Conservation (phyloP, 1,140 invertebrate species). For the Chironomus striatipennis region DNA sequence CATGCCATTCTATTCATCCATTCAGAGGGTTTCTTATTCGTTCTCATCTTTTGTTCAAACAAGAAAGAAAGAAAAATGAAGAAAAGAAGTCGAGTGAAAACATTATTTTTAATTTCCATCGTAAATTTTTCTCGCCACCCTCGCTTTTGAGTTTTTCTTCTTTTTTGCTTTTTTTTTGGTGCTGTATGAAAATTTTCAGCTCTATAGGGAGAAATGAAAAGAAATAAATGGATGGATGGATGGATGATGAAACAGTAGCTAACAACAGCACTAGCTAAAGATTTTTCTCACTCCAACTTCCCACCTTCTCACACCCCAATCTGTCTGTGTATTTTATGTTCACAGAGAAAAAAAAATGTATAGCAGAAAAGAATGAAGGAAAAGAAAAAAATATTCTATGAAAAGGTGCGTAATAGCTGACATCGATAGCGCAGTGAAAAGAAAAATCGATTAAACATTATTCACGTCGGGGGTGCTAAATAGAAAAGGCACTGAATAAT, state of each 20-base stretch:
- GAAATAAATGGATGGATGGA: slow-evolving; percentile 4
- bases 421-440: slow-evolving; percentile 19
- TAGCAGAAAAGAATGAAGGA: neutral
- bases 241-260: neutral
- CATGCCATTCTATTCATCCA: slow-evolving; percentile 7
- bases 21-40: neutral
- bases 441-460: slow-evolving; percentile 23
- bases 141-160: neutral
- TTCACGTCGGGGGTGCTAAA: slow-evolving; percentile 13
- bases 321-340: neutral
- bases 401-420: slow-evolving; percentile 21
- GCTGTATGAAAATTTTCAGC: slow-evolving; percentile 5
- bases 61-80: neutral
- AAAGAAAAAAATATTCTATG: neutral
- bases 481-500: too few relatives aligned
- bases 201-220: neutral
- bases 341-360: neutral
- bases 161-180: neutral
- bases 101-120: slow-evolving; percentile 22
- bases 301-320: neutral
- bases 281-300: neutral
- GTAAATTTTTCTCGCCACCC: neutral
- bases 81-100: neutral
- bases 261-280: neutral
- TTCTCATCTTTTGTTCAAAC: neutral